Base-by-base conservation (phyloP, 2,888 invertebrate genomes). In the Uropetala carovei region DNA sequence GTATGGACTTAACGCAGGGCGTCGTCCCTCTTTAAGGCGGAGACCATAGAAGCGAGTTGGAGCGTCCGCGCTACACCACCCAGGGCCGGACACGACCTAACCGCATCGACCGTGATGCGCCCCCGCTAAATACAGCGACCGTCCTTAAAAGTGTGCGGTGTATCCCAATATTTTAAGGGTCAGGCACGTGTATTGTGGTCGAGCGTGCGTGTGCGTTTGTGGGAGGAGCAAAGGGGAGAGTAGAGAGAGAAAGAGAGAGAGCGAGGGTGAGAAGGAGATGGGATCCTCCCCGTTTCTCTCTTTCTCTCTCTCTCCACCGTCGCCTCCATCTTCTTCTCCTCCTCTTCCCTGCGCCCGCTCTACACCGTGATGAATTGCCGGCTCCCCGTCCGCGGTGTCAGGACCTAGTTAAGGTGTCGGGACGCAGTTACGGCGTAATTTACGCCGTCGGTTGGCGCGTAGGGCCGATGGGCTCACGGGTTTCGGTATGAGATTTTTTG, bases 341-440 rank as follows among this genome's bases (percentile, higher is more conserved):
- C 43, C 43, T 43, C 43, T 5, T 43, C 43, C 86, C 86, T 60
- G 30, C 60, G 18, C 83, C 56, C 18, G 56, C 64, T 27, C 89
- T 64, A 43, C n/a, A 43, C 83, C 18, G 89, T 89, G 89, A 89
- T 89, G 89, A 89, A 89, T 89, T 89, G 89, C 89, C 89, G 64
- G 89, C 89, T 89, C 89, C 86, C 86, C 86, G 86, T 86, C 86
- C 89, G 68, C 89, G 43, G 68, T 89, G 89, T 89, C 89, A 89
- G 89, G 89, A 89, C 89, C 89, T 89, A 89, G 89, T 89, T 89
- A 89, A 89, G 64, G 89, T 89, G 89, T 89, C 89, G 89, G 89
- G 68, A 43, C 89, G 89, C 89, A 64, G 89, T 89, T 64, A 89
- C 89, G 89, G 89, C 43, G 89, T 89, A 89, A 89, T 89, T 89